Percentiles rank a stretch among this genome's conserved stretches.
Evolutionary conservation across 2,888 invertebrate species (phyloP).

Genomic region (Incurvaria masculella): DNA sequence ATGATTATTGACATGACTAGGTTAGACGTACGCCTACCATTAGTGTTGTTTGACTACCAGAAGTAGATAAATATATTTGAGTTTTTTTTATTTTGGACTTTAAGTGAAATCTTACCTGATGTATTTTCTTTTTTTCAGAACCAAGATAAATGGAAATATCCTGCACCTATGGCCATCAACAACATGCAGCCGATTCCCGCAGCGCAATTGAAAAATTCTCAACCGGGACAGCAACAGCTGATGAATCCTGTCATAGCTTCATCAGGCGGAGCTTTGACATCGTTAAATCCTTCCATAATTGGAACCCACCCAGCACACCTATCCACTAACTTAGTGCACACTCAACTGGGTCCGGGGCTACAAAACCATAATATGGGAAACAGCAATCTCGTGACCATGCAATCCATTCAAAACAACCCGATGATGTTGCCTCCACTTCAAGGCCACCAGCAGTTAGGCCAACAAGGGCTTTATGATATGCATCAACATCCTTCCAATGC

Average conservation of each 20-base stretch:
- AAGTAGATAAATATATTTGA: too few relatives aligned
- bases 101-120: too few relatives aligned
- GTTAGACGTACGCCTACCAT: too few relatives aligned
- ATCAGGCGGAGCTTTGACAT: constrained; percentile 43
- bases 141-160: constrained; percentile 85
- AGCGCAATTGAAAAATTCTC: constrained; percentile 47
- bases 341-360: constrained; percentile 48
- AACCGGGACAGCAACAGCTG: constrained; percentile 52
- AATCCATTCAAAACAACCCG: constrained; percentile 40
- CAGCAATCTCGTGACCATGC: constrained; percentile 26
- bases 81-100: too few relatives aligned
- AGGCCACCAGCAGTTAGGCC: constrained; percentile 51
- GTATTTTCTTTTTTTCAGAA: constrained; percentile 54
- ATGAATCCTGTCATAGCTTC: constrained; percentile 49
- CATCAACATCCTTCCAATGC: constrained; percentile 47
- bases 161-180: constrained; percentile 56
- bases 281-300: constrained; percentile 47
- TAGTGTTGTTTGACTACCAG: too few relatives aligned
- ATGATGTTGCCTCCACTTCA: constrained; percentile 51
- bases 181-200: constrained; percentile 56
- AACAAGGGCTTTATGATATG: constrained; percentile 50
- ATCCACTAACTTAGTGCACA: constrained; percentile 51
- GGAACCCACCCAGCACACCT: constrained; percentile 47
- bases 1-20: too few relatives aligned
- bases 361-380: constrained; percentile 48